A percentile compares a stretch with the other conserved stretches of the same genome.
phyloP scores from a whole-genome alignment of 2,113 vertebrate species.

The Archocentrus centrarchus region DNA sequence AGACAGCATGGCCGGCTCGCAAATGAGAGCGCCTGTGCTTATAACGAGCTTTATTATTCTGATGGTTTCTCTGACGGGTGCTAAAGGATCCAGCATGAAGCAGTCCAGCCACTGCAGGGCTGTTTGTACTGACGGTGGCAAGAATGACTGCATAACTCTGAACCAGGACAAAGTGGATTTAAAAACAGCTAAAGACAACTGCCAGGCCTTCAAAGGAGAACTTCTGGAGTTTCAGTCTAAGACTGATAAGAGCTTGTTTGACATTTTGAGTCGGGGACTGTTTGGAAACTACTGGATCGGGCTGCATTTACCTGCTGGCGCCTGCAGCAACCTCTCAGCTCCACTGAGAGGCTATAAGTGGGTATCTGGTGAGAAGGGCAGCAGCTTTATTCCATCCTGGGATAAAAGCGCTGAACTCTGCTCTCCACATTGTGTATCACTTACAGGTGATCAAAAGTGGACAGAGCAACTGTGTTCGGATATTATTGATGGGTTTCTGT shows the following conservation, averaged over 20 bases:
- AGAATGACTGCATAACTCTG: slow-evolving; percentile 55
- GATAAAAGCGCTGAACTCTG: slow-evolving; percentile 45
- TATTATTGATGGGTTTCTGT: slow-evolving; percentile 73
- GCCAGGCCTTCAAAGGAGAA: slow-evolving; percentile 56
- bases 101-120: slow-evolving; percentile 30
- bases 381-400: slow-evolving; percentile 48
- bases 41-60: not conserved
- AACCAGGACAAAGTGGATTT: slow-evolving; percentile 62
- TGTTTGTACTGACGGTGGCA: slow-evolving; percentile 31
- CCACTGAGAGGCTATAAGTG: slow-evolving; percentile 67
- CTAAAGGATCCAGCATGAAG: not conserved
- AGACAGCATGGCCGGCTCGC: slow-evolving; percentile 27
- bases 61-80: not conserved
- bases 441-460: slow-evolving; percentile 60
- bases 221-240: slow-evolving; percentile 49
- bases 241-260: slow-evolving; percentile 19
- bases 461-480: slow-evolving; percentile 64
- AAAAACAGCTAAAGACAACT: slow-evolving; percentile 52
- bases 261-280: slow-evolving; percentile 20
- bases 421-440: slow-evolving; percentile 63
- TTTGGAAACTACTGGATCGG: slow-evolving; percentile 77
- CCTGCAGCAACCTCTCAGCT: slow-evolving; percentile 66
- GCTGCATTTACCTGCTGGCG: slow-evolving; percentile 38
- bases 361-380: slow-evolving; percentile 8
- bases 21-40: not conserved